phyloP scores from a whole-genome alignment of 2,113 vertebrate genomes.

The Oriolus oriolus region DNA sequence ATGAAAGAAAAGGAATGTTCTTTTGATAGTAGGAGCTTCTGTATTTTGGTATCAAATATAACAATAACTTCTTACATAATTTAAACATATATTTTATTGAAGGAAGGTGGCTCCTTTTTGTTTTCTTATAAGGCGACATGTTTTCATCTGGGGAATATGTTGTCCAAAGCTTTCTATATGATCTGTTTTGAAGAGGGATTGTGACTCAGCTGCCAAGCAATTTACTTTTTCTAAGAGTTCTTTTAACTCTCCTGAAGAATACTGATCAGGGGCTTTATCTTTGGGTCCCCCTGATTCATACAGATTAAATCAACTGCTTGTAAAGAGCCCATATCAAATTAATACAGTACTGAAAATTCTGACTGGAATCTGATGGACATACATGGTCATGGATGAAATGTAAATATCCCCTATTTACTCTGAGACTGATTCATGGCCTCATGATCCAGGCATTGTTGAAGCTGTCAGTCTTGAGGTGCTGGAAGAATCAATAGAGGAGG shows the following conservation, averaged over 20 bases:
- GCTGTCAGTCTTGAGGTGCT: background rate
- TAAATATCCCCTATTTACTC: background rate
- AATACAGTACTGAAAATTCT: background rate
- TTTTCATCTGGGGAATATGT: background rate
- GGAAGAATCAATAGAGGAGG: background rate
- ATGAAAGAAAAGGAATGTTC: background rate
- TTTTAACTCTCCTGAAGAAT: background rate
- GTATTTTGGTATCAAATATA: background rate
- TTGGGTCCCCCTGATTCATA: background rate
- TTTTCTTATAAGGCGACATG: background rate
- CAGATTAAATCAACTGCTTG: background rate
- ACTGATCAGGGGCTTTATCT: background rate
- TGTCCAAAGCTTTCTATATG: background rate
- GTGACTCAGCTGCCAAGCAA: background rate
- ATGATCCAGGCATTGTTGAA: background rate
- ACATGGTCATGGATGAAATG: background rate
- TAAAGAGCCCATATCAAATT: background rate
- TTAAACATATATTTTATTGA: background rate
- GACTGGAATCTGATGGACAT: background rate
- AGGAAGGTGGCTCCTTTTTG: background rate
- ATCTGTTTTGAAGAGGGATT: background rate
- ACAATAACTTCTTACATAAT: background rate
- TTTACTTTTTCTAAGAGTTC: background rate
- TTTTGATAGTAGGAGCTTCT: background rate
- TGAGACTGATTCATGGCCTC: background rate